phyloP scores from a whole-genome alignment of 2,113 vertebrate genomes.

The Bubalus kerabau region DNA sequence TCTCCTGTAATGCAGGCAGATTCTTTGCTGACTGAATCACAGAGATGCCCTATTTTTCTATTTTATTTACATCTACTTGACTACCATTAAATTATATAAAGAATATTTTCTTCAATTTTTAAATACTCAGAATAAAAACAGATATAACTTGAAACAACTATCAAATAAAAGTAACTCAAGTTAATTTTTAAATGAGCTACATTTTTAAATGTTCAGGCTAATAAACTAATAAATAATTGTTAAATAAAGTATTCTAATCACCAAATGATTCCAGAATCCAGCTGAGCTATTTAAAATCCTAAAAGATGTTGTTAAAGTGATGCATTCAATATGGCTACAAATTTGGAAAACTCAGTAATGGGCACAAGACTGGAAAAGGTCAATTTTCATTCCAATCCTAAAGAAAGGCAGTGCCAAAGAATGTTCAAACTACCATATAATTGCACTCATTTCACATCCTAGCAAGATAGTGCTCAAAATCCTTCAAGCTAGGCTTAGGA shows the following conservation, averaged over 20 bases:
- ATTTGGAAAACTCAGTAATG: neutral
- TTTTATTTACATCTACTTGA: neutral
- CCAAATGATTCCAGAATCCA: neutral
- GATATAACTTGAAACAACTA: neutral
- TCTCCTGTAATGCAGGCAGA: neutral
- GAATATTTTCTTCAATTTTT: neutral
- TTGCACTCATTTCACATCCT: neutral
- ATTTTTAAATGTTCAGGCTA: slow-evolving; percentile 45
- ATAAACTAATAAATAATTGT: neutral
- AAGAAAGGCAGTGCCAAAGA: neutral
- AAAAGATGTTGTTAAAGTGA: neutral
- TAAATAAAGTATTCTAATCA: slow-evolving; percentile 35
- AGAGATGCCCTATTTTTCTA: neutral
- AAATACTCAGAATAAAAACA: neutral
- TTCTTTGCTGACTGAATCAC: neutral
- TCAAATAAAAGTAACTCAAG: slow-evolving; percentile 33
- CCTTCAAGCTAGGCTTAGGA: neutral
- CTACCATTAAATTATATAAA: neutral
- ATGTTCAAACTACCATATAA: neutral
- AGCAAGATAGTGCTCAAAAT: neutral
- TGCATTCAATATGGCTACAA: neutral
- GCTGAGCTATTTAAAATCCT: neutral
- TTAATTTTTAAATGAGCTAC: slow-evolving; percentile 10
- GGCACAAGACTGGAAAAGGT: neutral
- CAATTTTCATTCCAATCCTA: neutral